Percentiles rank a stretch among this genome's conserved stretches.
These are phyloP conservation scores for Empis stercorea DNA, from an alignment of 2,888 invertebrate genomes.

Conservation along the genomic window DNA sequence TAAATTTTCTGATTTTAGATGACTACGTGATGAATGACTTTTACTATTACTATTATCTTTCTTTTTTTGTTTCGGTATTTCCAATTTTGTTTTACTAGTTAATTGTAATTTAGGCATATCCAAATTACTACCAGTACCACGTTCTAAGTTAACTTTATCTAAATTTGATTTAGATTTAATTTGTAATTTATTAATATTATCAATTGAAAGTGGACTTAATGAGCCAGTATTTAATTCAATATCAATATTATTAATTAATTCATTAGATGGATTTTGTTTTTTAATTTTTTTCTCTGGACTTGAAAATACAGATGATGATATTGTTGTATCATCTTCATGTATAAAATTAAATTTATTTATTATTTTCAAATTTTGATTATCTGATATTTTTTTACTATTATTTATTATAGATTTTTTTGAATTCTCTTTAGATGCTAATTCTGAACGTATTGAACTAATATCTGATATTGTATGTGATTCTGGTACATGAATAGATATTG, in stretches of 20 bases:
- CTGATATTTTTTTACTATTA: neutral
- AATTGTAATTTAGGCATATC: constrained; percentile 2
- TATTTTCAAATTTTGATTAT: neutral
- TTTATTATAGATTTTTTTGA: neutral
- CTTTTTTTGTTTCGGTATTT: neutral
- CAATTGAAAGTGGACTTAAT: constrained; percentile 21
- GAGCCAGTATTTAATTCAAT: constrained; percentile 10
- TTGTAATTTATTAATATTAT: constrained; percentile 19
- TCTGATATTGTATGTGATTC: constrained; percentile 20
- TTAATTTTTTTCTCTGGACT: constrained; percentile 19
- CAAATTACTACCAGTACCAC: constrained; percentile 2
- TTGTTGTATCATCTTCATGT: constrained; percentile 21
- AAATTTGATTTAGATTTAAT: constrained; percentile 10
- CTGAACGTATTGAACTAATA: constrained; percentile 16
- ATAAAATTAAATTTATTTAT: neutral
- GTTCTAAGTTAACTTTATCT: constrained; percentile 7
- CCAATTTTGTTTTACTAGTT: neutral
- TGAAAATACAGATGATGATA: constrained; percentile 22
- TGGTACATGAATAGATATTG: constrained; percentile 19
- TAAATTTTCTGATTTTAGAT: neutral
- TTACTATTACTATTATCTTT: neutral
- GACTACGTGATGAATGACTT: constrained; percentile 1
- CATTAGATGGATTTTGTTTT: neutral
- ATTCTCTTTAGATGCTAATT: neutral
- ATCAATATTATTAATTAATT: neutral